Conservation (phyloP, 92 coral and sea anemone species). For the Anthopleura xanthogrammica region DNA sequence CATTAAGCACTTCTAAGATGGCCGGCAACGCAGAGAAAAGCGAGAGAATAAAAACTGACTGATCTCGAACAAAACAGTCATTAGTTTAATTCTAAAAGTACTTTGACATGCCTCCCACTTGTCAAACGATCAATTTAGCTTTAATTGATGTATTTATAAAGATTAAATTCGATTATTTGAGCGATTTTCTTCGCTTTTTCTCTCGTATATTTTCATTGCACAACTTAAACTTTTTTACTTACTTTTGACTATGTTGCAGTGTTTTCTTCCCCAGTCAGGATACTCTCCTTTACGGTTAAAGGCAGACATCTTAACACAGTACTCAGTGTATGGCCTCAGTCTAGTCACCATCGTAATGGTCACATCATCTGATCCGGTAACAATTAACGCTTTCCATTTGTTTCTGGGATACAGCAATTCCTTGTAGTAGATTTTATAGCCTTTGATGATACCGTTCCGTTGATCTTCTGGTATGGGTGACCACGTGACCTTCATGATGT, state of each 20-base stretch:
- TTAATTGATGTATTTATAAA: too few relatives aligned
- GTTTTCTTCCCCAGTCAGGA: slow-evolving; percentile 16
- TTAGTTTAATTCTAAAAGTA: too few relatives aligned
- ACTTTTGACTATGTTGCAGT: slow-evolving; percentile 9
- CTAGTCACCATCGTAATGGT: slow-evolving; percentile 12
- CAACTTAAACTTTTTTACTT: not conserved
- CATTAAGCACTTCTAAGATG: too few relatives aligned
- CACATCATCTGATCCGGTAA: not conserved
- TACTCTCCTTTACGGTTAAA: slow-evolving; percentile 27
- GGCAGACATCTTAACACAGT: slow-evolving; percentile 29
- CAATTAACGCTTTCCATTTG: not conserved
- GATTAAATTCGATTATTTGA: too few relatives aligned
- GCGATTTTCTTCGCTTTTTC: too few relatives aligned
- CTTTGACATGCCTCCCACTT: too few relatives aligned
- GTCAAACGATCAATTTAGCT: too few relatives aligned
- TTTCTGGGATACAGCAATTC: not conserved
- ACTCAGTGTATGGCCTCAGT: slow-evolving; percentile 12
- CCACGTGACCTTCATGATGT: slow-evolving; percentile 19
- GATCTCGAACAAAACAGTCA: too few relatives aligned
- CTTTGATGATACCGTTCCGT: slow-evolving; percentile 29
- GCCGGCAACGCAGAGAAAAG: too few relatives aligned
- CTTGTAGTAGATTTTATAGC: slow-evolving; percentile 17
- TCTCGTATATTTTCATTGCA: too few relatives aligned
- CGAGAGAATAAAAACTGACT: too few relatives aligned
- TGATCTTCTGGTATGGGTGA: slow-evolving; percentile 7